Percentiles rank a stretch among this genome's conserved stretches.
These are phyloP conservation scores for Oryzias dopingdopingensis DNA, from an alignment of 2,797 vertebrate genomes.

Conservation along the genomic window DNA sequence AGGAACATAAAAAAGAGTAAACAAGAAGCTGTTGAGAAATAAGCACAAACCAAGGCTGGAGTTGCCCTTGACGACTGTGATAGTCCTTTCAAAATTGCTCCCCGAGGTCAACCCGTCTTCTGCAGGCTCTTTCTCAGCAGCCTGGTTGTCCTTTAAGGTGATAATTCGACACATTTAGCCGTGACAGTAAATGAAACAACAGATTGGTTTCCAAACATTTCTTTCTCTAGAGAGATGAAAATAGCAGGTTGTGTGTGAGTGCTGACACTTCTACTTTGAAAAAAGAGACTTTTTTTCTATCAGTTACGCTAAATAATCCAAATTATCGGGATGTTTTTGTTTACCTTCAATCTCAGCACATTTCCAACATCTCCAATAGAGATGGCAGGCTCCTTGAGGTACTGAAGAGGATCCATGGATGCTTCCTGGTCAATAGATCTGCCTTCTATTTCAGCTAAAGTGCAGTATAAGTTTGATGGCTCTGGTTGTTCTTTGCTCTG, in stretches of 20 bases:
- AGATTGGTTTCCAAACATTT: constrained; percentile 17
- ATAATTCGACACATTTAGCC: constrained; percentile 51
- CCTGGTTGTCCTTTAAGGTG: constrained; percentile 71
- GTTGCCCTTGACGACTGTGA: constrained; percentile 94
- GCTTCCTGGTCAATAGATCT: constrained; percentile 26
- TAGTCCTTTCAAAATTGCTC: constrained; percentile 87
- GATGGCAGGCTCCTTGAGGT: constrained; percentile 33
- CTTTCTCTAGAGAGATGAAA: constrained; percentile 13
- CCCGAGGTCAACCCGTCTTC: constrained; percentile 60
- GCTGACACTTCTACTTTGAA: constrained; percentile 6
- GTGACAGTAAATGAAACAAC: constrained; percentile 38
- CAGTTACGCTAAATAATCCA: background rate
- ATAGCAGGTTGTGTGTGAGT: background rate
- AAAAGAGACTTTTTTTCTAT: constrained; percentile 10
- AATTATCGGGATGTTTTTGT: background rate
- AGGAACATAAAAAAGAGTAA: constrained; percentile 28
- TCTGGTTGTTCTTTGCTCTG: constrained; percentile 36
- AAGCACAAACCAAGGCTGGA: constrained; percentile 89
- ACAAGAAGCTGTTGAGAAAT: constrained; percentile 36
- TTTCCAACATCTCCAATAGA: constrained; percentile 44
- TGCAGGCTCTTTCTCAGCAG: constrained; percentile 51
- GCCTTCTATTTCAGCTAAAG: constrained; percentile 36
- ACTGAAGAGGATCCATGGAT: constrained; percentile 41
- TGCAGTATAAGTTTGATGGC: constrained; percentile 31
- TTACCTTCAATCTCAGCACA: constrained; percentile 61